Percentiles rank a stretch among this genome's conserved stretches.
phyloP scores from a whole-genome alignment of 2,888 invertebrate genomes.

The Leucoptera coffeella region DNA sequence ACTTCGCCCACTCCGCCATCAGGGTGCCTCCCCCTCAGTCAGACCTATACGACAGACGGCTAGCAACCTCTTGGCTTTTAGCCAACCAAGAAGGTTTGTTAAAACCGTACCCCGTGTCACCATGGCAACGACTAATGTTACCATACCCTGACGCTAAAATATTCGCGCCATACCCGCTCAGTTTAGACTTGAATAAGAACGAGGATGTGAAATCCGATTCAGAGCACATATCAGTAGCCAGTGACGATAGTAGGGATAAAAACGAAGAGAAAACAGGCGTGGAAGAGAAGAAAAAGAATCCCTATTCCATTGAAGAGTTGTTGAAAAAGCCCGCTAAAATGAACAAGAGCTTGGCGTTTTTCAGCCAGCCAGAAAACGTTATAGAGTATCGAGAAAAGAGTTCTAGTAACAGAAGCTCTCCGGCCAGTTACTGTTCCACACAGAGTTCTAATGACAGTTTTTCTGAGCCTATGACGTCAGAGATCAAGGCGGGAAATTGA shows the following conservation, averaged over 20 bases:
- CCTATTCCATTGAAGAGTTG: constrained; percentile 83
- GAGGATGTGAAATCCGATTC: constrained; percentile 39
- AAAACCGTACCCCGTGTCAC: constrained; percentile 45
- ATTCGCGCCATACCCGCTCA: constrained; percentile 31
- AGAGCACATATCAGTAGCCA: constrained; percentile 47
- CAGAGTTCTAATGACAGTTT: constrained; percentile 41
- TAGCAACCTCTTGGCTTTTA: constrained; percentile 51
- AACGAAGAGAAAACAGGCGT: constrained; percentile 27
- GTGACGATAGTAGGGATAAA: constrained; percentile 56
- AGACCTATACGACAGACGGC: constrained; percentile 35
- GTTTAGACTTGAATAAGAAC: constrained; percentile 26
- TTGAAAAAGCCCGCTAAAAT: constrained; percentile 74
- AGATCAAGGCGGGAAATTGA: constrained; percentile 35
- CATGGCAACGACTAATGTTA: constrained; percentile 56
- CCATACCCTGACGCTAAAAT: constrained; percentile 42
- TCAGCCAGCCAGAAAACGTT: constrained; percentile 55
- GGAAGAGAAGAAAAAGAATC: constrained; percentile 63
- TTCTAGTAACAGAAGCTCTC: constrained; percentile 34
- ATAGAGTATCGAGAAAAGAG: constrained; percentile 28
- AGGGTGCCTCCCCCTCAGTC: constrained; percentile 30
- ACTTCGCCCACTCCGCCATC: constrained; percentile 34
- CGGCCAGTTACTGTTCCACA: constrained; percentile 36
- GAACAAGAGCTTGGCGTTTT: constrained; percentile 22
- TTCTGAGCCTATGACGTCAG: constrained; percentile 24
- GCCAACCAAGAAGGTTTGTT: constrained; percentile 45